A percentile compares a stretch with the other conserved stretches of the same genome.
These are phyloP conservation scores for Drosophila putrida DNA, from an alignment of 2,888 invertebrate species.

Conservation along the genomic window DNA sequence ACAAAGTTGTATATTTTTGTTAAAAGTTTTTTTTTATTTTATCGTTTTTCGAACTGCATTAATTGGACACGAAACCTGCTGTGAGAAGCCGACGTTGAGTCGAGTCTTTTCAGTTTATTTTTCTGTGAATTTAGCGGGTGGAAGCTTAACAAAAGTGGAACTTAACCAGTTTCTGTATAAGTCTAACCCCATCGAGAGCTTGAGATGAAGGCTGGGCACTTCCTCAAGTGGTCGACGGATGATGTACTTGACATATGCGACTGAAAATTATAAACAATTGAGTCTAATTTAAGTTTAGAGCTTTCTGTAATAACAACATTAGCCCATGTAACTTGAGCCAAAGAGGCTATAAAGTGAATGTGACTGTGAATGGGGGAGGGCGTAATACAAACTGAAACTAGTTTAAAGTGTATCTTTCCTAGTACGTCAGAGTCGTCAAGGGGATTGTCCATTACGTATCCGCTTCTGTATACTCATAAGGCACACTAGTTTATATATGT, in stretches of 20 bases:
- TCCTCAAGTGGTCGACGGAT: conserved; percentile 61
- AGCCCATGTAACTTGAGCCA: conserved; percentile 64
- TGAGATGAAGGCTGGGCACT: conserved; percentile 52
- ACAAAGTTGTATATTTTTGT: conserved; percentile 16
- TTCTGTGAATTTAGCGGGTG: conserved; percentile 67
- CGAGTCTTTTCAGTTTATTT: conserved; percentile 16
- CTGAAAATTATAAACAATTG: conserved; percentile 77
- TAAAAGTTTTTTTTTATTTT: conserved; percentile 11
- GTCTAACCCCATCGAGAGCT: conserved; percentile 37
- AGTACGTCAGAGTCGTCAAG: conserved; percentile 33
- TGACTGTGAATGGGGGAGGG: conserved; percentile 43
- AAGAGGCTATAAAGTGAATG: conserved; percentile 18
- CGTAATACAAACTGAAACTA: conserved; percentile 21
- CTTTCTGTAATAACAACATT: conserved; percentile 59
- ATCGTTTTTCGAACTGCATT: conserved; percentile 60
- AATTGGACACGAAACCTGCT: conserved; percentile 75
- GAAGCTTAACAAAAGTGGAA: conserved; percentile 28
- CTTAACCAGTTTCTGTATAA: conserved; percentile 23
- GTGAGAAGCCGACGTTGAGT: conserved; percentile 30
- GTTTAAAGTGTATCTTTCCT: conserved; percentile 27
- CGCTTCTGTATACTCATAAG: conserved; percentile 1
- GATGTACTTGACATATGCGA: conserved; percentile 61
- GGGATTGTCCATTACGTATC: conserved; percentile 26
- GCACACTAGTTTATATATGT: conserved; percentile 12
- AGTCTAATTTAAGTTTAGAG: conserved; percentile 76